Evolutionary conservation across 2,797 vertebrate genomes (phyloP), one percentile per base, ranked within the genome.

Genomic region (Bufotes viridis): DNA sequence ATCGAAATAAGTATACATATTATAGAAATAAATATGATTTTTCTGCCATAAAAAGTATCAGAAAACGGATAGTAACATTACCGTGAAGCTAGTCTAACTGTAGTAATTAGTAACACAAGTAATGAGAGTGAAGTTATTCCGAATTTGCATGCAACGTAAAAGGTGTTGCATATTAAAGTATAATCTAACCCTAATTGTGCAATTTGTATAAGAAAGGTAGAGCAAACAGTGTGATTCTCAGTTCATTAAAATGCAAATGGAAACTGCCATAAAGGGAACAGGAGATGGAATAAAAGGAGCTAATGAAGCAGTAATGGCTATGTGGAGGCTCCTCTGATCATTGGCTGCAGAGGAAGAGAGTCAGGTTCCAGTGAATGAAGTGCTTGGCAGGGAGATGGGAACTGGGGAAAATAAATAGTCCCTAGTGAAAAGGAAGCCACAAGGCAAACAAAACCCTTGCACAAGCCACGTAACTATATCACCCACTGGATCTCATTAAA

Each of bases 271-370:
- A 87, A 84, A 76, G 86, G 87, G 75, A 79, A 81, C 55, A 65
- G 85, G 85, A 88, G 84, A 88, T 74, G 81, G 87, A 86, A 67
- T 79, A 87, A 89, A 88, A 49, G 84, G 78, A 89, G 67, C 70
- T 89, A 88, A 90, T 78, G 89, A 90, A 90, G 87, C 85, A 81
- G 86, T 84, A 88, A 87, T 80, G 89, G 90, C 58, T 82, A 69
- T 86, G 88, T 88, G 55, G 78, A 51, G 81, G 76, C 72, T 85
- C 87, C 53, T 81, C 78, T 87, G 81, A 69, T 82, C 84, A 86
- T 67, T 87, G 74, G 86, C 29, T 58, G 84, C 83, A 51, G 60
- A 58, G 6, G 22, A 81, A 53, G 26, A n/a, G 81, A 49, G 80
- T 42, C 72, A 51, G 67, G 34, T 79, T 60, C 81, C 87, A 42